phyloP scores from a whole-genome alignment of 2,888 invertebrate species.

The Eupithecia tripunctaria region DNA sequence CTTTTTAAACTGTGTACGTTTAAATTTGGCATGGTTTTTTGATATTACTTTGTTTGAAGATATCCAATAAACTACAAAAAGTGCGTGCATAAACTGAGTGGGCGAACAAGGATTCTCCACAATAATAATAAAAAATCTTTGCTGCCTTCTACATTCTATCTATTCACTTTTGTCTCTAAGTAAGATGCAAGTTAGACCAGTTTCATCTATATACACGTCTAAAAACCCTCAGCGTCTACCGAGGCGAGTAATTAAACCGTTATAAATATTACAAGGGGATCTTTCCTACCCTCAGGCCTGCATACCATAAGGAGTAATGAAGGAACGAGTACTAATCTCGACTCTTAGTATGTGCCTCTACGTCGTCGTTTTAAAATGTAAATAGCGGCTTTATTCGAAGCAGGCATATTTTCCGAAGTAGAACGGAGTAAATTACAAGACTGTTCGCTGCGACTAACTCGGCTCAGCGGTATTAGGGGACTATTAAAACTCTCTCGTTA shows the following conservation, averaged over 20 bases:
- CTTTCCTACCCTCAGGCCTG: slow-evolving; percentile 34
- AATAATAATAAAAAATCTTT: no score
- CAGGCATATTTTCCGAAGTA: slow-evolving; percentile 62
- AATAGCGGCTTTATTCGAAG: slow-evolving; percentile 53
- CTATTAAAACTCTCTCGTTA: slow-evolving; percentile 70
- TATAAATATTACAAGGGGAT: slow-evolving; percentile 34
- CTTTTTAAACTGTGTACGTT: no score
- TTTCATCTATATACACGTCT: not conserved
- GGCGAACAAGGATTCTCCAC: no score
- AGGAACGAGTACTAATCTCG: slow-evolving; percentile 53
- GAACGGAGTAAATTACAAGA: slow-evolving; percentile 68
- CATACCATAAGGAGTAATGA: slow-evolving; percentile 47
- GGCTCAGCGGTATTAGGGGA: slow-evolving; percentile 65
- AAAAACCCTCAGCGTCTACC: slow-evolving; percentile 18
- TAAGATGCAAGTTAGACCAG: not conserved
- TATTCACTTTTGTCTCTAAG: not conserved
- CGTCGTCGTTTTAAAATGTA: slow-evolving; percentile 55
- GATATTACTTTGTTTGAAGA: no score
- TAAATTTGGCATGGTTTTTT: no score
- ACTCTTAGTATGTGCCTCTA: slow-evolving; percentile 46
- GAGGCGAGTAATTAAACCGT: slow-evolving; percentile 37
- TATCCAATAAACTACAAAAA: no score
- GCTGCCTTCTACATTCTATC: not conserved
- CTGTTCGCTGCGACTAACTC: slow-evolving; percentile 60
- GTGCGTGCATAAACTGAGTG: no score